Evolutionary conservation across 2,113 vertebrate species (phyloP).

Genomic region (Poeciliopsis prolifica): DNA sequence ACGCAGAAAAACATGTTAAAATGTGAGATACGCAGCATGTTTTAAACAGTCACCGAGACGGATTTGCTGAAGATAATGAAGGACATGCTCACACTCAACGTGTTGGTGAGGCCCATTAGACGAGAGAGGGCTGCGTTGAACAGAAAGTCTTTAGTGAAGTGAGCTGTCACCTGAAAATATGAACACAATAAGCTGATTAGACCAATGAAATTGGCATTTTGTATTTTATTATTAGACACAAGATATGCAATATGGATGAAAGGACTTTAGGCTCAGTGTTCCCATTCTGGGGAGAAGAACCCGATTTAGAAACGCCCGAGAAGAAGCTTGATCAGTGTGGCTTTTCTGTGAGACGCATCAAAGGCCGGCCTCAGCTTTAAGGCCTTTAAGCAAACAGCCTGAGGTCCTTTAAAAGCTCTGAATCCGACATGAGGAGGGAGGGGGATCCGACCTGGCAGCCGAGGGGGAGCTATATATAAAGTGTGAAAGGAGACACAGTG

Average conservation of each 20-base stretch:
- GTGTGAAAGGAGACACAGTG: conserved; percentile 62
- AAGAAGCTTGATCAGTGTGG: conserved; percentile 46
- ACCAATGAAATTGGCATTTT: not conserved
- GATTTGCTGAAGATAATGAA: not conserved
- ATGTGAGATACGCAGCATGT: not conserved
- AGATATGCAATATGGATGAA: not conserved
- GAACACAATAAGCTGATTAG: conserved; percentile 14
- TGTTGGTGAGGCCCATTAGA: conserved; percentile 90
- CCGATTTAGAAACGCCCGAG: conserved; percentile 30
- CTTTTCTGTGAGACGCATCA: conserved; percentile 69
- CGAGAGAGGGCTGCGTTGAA: conserved; percentile 92
- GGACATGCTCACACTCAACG: conserved; percentile 83
- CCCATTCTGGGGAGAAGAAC: conserved; percentile 52
- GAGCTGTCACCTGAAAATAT: conserved; percentile 84
- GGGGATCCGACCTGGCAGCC: conserved; percentile 61
- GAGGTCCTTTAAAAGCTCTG: conserved; percentile 61
- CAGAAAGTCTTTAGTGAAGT: conserved; percentile 90
- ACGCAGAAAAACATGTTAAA: conserved; percentile 10
- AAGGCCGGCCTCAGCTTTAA: conserved; percentile 59
- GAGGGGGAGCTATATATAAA: conserved; percentile 72
- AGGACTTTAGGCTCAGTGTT: conserved; percentile 35
- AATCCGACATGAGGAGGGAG: conserved; percentile 32
- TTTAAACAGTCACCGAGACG: not conserved
- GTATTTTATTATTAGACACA: not conserved
- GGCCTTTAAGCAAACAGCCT: conserved; percentile 61